phyloP scores from a whole-genome alignment of 2,797 vertebrate species.

The Mallotus villosus region DNA sequence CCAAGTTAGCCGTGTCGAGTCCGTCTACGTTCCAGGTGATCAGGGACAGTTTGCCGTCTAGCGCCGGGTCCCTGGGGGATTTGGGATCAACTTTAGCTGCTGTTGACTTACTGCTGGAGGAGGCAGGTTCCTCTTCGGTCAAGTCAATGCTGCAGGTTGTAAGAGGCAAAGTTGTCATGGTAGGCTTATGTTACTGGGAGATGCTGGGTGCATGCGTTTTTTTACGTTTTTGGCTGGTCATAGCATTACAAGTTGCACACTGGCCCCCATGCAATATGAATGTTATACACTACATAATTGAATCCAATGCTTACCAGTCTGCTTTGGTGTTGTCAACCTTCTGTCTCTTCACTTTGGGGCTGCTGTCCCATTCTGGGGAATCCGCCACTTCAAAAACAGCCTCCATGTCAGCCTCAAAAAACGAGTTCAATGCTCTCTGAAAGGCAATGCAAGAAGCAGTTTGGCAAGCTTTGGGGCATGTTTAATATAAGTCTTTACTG shows the following conservation, averaged over 20 bases:
- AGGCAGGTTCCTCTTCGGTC: slow-evolving; percentile 75
- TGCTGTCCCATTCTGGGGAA: slow-evolving; percentile 31
- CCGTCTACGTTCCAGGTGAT: slow-evolving; percentile 96
- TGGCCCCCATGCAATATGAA: background rate
- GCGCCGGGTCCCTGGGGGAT: slow-evolving; percentile 48
- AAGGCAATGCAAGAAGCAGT: background rate
- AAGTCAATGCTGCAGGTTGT: slow-evolving; percentile 82
- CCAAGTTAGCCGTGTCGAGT: slow-evolving; percentile 79
- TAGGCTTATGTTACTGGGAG: background rate
- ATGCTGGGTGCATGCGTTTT: background rate
- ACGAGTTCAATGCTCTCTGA: slow-evolving; percentile 87
- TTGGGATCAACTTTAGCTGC: slow-evolving; percentile 9
- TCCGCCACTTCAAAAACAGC: slow-evolving; percentile 66
- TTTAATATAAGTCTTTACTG: background rate
- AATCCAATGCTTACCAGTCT: slow-evolving; percentile 48
- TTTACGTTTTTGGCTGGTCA: too few species aligned
- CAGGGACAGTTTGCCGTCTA: slow-evolving; percentile 80
- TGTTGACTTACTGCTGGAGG: slow-evolving; percentile 38
- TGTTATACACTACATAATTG: background rate
- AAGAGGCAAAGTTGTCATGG: background rate
- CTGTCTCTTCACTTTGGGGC: slow-evolving; percentile 52
- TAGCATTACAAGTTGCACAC: background rate
- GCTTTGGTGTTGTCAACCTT: slow-evolving; percentile 34
- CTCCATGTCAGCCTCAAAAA: slow-evolving; percentile 81
- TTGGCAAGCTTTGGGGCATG: too few species aligned